Evolutionary conservation across 2,888 invertebrate genomes (phyloP), one percentile per base, ranked within the genome.

Genomic region (Caenorhabditis sulstoni): DNA sequence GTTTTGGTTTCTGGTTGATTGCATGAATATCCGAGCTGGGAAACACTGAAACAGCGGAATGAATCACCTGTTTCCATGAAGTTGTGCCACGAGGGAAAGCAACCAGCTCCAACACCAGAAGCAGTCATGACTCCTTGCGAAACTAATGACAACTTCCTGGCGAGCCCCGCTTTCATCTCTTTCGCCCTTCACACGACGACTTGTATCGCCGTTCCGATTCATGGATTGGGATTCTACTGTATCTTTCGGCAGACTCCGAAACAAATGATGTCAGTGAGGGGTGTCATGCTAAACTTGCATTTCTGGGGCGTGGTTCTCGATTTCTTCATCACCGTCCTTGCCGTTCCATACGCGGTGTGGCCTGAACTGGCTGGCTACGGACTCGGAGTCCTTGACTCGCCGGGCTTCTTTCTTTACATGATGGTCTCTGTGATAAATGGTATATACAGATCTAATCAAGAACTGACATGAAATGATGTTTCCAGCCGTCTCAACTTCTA

Each of bases 91-190:
- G n/a, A n/a, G n/a, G n/a, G n/a, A n/a, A n/a, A n/a, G n/a, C n/a
- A n/a, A n/a, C n/a, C n/a, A n/a, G n/a, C n/a, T n/a, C n/a, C n/a
- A n/a, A n/a, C n/a, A n/a, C n/a, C n/a, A n/a, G n/a, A n/a, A n/a
- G n/a, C n/a, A n/a, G n/a, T 16, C 8, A 29, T 29, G 29, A 29
- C 29, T 5, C 4, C 29, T 29, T 29, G 29, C 29, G 29, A 29
- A 29, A 29, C 29, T 3, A 45, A 65, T 55, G 5, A 44, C 11
- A 44, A 44, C 14, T 65, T 44, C 14, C 8, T 57, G 37, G 66
- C 66, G 2, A 57, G 57, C 16, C 57, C 57, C 9, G 47, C 22
- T 0, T 67, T 67, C 23, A 16, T 67, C 8, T 20, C n/a, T 4
- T 49, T 49, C 1, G 2, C 66, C 2, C 57, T 67, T 0, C 66